phyloP scores from a whole-genome alignment of 2,888 invertebrate species.

The Phortica magna region DNA sequence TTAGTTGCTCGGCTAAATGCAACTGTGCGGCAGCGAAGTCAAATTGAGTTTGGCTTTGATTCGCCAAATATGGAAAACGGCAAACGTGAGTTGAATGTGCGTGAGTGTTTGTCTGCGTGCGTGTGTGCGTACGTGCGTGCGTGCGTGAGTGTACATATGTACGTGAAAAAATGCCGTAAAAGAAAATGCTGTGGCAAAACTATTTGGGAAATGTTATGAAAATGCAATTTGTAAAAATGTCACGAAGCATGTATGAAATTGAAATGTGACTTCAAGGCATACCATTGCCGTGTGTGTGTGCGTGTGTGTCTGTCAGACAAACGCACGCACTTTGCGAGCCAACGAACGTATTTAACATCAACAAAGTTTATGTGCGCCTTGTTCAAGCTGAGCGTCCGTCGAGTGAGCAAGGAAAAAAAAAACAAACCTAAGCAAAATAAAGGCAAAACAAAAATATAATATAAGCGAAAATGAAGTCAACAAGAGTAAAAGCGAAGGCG shows the following conservation, averaged over 20 bases:
- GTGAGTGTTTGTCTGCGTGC: not conserved
- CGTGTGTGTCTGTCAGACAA: not conserved
- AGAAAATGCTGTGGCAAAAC: slow-evolving; percentile 28
- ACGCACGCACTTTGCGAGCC: not conserved
- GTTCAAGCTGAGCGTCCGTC: not conserved
- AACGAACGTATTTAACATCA: not conserved
- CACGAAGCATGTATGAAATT: slow-evolving; percentile 53
- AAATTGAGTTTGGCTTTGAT: not conserved
- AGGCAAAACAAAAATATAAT: not conserved
- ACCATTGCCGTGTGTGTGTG: not conserved
- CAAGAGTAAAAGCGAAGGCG: too few species aligned
- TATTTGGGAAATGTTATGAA: slow-evolving; percentile 34
- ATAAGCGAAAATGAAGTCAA: not conserved
- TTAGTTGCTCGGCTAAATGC: too few species aligned
- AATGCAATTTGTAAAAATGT: slow-evolving; percentile 64
- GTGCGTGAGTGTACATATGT: not conserved
- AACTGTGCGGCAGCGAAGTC: too few species aligned
- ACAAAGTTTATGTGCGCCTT: not conserved
- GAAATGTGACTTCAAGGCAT: slow-evolving; percentile 43
- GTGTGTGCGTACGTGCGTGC: not conserved
- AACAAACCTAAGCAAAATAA: slow-evolving; percentile 1
- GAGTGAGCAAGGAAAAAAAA: not conserved
- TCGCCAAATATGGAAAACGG: not conserved
- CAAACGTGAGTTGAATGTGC: not conserved
- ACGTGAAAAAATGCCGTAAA: not conserved